These are phyloP conservation scores for Syngnathus typhle DNA, from an alignment of 2,113 vertebrate species.

Conservation along the genomic window DNA sequence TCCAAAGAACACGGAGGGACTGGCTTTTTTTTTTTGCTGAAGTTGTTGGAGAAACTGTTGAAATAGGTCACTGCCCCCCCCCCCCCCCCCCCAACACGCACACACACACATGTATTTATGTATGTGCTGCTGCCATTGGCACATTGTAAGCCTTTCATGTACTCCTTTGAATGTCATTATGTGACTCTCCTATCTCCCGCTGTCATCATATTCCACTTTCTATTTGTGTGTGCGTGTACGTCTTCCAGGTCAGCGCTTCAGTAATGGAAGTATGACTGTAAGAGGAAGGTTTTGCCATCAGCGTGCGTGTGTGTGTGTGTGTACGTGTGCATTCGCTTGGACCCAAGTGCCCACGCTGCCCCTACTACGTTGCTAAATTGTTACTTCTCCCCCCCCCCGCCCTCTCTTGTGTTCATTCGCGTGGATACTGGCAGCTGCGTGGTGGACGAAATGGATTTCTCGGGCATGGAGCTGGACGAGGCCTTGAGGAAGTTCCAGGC, in stretches of 20 bases:
- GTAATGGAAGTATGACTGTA: constrained; percentile 44
- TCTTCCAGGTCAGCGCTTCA: constrained; percentile 60
- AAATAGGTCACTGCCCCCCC: constrained; percentile 62
- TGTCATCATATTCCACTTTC: constrained; percentile 21
- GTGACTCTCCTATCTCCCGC: constrained; percentile 12
- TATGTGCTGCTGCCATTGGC: constrained; percentile 18
- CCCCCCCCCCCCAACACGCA: constrained; percentile 20
- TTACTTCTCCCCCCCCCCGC: constrained; percentile 8
- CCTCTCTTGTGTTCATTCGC: background rate
- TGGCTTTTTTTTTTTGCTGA: constrained; percentile 46
- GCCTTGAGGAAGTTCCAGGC: constrained; percentile 96
- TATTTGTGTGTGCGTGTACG: constrained; percentile 27
- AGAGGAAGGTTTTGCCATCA: constrained; percentile 38
- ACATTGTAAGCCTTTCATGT: constrained; percentile 40
- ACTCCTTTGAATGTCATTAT: constrained; percentile 43
- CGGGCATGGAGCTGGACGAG: constrained; percentile 94
- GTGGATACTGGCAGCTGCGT: constrained; percentile 77
- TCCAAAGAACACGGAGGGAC: constrained; percentile 9
- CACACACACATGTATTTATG: constrained; percentile 24
- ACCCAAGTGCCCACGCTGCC: background rate
- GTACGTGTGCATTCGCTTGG: constrained; percentile 5
- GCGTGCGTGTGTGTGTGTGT: constrained; percentile 17
- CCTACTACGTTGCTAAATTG: constrained; percentile 12
- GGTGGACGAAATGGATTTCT: constrained; percentile 99
- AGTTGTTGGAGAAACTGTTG: constrained; percentile 52